Percentiles rank a stretch among this genome's conserved stretches.
Evolutionary conservation across 1,140 invertebrate genomes (phyloP).

Genomic region (Drosophila ogumai): DNA sequence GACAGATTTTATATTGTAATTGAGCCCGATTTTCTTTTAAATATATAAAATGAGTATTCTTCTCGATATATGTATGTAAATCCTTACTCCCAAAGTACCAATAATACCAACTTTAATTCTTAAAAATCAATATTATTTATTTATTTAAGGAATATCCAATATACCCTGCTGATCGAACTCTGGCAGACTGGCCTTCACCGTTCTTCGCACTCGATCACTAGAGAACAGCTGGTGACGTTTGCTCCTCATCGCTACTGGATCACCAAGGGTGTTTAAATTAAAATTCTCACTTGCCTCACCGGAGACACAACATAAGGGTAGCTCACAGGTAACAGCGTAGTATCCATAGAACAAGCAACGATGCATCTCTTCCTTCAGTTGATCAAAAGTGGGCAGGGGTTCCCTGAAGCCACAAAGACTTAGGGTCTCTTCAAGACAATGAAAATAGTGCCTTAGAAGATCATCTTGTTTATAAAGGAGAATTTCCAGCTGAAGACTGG

Average conservation of each 20-base stretch:
- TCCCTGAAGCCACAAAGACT: constrained; percentile 59
- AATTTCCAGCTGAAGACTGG: constrained; percentile 64
- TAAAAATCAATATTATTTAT: neutral
- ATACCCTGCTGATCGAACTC: constrained; percentile 64
- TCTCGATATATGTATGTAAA: neutral
- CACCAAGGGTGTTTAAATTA: constrained; percentile 41
- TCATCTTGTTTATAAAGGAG: constrained; percentile 62
- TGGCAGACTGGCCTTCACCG: constrained; percentile 40
- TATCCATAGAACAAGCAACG: constrained; percentile 70
- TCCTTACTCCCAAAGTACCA: neutral
- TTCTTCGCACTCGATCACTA: constrained; percentile 48
- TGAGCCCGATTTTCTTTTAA: no score
- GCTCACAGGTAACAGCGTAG: constrained; percentile 58
- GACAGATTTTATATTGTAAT: no score
- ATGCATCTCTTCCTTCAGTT: constrained; percentile 68
- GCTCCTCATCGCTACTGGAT: constrained; percentile 20
- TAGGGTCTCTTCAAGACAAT: constrained; percentile 75
- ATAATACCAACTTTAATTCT: neutral
- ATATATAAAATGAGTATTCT: no score
- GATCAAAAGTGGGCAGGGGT: constrained; percentile 72
- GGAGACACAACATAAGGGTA: constrained; percentile 63
- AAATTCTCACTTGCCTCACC: constrained; percentile 44
- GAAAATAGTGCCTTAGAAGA: constrained; percentile 75
- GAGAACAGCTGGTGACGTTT: constrained; percentile 57
- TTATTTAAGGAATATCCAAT: constrained; percentile 40